Evolutionary conservation across 2,888 invertebrate species (phyloP).

Genomic region (Poecilus cupreus): DNA sequence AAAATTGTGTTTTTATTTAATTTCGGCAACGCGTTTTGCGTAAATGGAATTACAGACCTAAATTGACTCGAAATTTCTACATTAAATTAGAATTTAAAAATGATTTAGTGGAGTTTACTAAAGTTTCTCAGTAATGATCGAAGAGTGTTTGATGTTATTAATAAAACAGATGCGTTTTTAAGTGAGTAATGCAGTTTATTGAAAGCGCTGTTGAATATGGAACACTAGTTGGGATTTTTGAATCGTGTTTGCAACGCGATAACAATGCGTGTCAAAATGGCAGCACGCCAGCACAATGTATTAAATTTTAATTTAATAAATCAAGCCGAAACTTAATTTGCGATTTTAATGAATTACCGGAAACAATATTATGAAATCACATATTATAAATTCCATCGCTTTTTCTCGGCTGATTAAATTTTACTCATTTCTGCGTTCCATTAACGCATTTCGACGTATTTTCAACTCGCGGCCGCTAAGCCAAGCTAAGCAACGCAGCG

Average conservation of each 20-base stretch:
- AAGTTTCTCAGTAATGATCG: too few relatives aligned
- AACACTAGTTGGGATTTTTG: too few relatives aligned
- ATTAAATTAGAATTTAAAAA: too few relatives aligned
- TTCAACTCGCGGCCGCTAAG: too few relatives aligned
- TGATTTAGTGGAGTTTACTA: too few relatives aligned
- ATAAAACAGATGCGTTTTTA: too few relatives aligned
- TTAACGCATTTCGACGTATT: not conserved
- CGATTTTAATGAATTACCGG: not conserved
- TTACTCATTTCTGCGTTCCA: not conserved
- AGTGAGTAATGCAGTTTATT: too few relatives aligned
- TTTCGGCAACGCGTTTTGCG: not conserved
- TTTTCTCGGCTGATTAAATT: not conserved
- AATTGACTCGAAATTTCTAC: not conserved
- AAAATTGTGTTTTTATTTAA: not conserved
- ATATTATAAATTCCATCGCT: not conserved
- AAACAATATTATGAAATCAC: not conserved
- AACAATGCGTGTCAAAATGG: not conserved
- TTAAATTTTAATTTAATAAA: not conserved
- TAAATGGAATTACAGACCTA: conserved; percentile 1
- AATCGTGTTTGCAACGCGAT: not conserved
- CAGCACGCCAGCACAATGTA: not conserved
- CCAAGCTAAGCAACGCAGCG: not conserved
- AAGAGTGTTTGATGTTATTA: too few relatives aligned
- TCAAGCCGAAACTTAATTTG: not conserved
- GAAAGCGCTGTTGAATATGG: too few relatives aligned